Conservation (phyloP, 1,140 invertebrate species). For the Trissolcus basalis region DNA sequence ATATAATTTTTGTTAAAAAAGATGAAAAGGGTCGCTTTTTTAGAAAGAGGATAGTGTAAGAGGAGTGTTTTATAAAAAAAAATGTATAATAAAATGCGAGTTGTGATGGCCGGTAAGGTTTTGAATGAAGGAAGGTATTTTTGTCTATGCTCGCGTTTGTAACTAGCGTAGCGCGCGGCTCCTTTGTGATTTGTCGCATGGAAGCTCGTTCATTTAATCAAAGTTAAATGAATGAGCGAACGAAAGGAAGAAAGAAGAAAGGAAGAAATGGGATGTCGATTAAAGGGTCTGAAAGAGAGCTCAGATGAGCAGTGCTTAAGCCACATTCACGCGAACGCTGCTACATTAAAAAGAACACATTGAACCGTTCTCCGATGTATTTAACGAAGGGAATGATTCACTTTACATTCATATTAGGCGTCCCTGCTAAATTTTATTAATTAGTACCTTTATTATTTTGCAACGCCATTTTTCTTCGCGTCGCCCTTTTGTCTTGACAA, state of each 20-base stretch:
- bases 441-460: background rate
- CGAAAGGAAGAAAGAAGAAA: constrained; percentile 50
- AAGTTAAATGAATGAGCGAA: constrained; percentile 57
- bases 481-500: too few relatives aligned
- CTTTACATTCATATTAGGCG: constrained; percentile 26
- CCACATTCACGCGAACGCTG: constrained; percentile 40
- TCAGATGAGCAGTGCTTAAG: constrained; percentile 52
- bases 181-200: constrained; percentile 57
- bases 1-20: too few relatives aligned
- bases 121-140: constrained; percentile 10
- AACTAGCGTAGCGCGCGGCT: constrained; percentile 35
- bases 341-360: constrained; percentile 48
- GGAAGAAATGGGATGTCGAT: constrained; percentile 52
- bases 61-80: background rate
- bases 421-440: constrained; percentile 9
- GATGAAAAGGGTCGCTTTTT: too few relatives aligned
- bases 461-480: too few relatives aligned
- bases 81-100: background rate
- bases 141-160: constrained; percentile 18
- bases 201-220: constrained; percentile 56
- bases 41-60: background rate
- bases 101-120: too few relatives aligned
- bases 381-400: constrained; percentile 27
- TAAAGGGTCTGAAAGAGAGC: constrained; percentile 51
- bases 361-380: constrained; percentile 27